Evolutionary conservation across 2,797 vertebrate species (phyloP), one percentile per base, ranked within the genome.

Genomic region (Adelosebastes latens): DNA sequence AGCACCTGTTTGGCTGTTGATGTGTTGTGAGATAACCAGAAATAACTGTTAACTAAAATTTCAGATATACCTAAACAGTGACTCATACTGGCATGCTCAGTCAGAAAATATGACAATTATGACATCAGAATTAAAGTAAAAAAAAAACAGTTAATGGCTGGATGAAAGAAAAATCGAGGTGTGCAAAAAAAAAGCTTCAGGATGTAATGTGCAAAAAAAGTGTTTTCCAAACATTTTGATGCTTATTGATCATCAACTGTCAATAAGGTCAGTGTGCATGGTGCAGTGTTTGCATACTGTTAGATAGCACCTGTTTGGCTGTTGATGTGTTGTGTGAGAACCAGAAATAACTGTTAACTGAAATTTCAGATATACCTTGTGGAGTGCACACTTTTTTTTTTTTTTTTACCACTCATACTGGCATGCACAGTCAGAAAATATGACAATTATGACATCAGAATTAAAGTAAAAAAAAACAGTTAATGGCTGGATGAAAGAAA

Each of bases 41-140:
- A 32, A 67, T 20, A 36, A 60, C 49, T 36, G 24, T 32, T 52
- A 31, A 60, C 22, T 61, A 42, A n/a, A 18, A 66, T 14, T 12
- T 8, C 39, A 65, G n/a, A 29, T 27, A 27, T 27, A 27, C 25
- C 25, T 46, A 4, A 3, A 18, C 5, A 56, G 27, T 70, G 77
- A 86, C 53, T 81, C 77, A 70, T 39, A 16, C 14, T 18, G 61
- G 4, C 60, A 69, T n/a, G 20, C 18, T 60, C 27, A 60, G 18
- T 29, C 9, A 62, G 55, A 36, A 65, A 59, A 66, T 53, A 42
- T 53, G 11, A 49, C 46, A 77, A 59, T 53, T 36, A 29, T 62
- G 52, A 60, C 39, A 22, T 69, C 25, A 65, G 53, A 64, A 68
- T 66, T 0, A 59, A 9, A 18, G 6, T 2, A n/a, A 14, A 55